Base-by-base conservation (phyloP, 37 sponge, comb jelly and placozoan genomes). In the Bolinopsis microptera region DNA sequence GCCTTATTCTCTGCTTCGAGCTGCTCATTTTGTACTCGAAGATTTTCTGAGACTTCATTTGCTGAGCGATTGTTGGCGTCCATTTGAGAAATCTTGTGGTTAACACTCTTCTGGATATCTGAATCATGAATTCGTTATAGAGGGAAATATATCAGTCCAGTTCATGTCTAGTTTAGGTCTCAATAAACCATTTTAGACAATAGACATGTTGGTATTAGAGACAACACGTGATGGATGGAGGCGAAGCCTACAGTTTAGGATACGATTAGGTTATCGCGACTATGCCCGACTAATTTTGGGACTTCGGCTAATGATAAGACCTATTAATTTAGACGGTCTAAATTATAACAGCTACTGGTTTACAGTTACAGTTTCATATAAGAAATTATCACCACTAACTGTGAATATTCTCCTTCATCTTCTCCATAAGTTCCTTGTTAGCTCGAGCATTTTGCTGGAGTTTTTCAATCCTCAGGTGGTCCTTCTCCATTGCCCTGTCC, bases 351-450 rank as follows among this genome's bases (percentile, higher is more conserved):
- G 3, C 74, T 70, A 22, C 74, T 70, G 74, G 28, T 70, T 70
- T n/a, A 61, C 68, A 61, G 68, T 61, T 61, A 61, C 68, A 61
- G 18, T 61, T 61, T 61, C 18, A 61, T 18, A 61, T n/a, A n/a
- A n/a, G n/a, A n/a, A n/a, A n/a, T n/a, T n/a, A n/a, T n/a, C n/a
- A n/a, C 30, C 90, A 86, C 67, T 18, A 36, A 86, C 90, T 86
- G 67, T 86, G 90, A 25, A 86, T 48, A 38, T 86, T 39, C 36
- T 86, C 90, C 90, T 86, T 86, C 90, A 86, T 38, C 61, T 86
- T 86, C 18, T 86, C 90, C 90, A 86, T 86, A 41, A 86, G 32
- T 39, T 86, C 90, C 61, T 86, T 86, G 68, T 86, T 86, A 26
- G 68, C 90, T 5, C 90, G 41, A 1, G 90, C 90, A 39, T 86